Percentiles rank a stretch among this genome's conserved stretches.
Conservation (phyloP, 2,113 vertebrate species). For the Thunnus thynnus region DNA sequence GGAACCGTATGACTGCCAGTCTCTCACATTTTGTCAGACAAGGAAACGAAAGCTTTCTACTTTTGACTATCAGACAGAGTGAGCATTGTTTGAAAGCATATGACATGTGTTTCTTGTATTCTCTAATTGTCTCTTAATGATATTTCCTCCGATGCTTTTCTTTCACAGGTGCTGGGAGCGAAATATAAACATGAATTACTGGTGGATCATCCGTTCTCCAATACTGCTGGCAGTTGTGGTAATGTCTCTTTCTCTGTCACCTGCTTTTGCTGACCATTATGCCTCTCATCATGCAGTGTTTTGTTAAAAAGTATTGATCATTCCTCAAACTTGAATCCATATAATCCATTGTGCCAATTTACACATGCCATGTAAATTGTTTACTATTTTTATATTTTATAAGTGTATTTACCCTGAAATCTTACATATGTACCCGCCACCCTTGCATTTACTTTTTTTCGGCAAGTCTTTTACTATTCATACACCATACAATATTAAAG, state of each 20-base stretch:
- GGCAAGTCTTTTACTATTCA: slow-evolving; percentile 12
- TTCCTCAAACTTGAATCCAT: neutral
- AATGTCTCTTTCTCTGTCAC: slow-evolving; percentile 60
- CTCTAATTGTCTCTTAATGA: slow-evolving; percentile 2
- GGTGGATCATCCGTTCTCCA: slow-evolving; percentile 96
- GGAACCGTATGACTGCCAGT: neutral
- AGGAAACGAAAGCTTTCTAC: neutral
- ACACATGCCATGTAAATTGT: neutral
- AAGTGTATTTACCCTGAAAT: neutral
- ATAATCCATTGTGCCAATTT: too few relatives aligned
- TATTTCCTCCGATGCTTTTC: slow-evolving; percentile 24
- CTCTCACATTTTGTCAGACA: slow-evolving; percentile 3
- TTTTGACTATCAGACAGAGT: neutral
- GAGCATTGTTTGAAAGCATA: neutral
- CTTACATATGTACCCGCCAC: neutral
- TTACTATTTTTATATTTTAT: neutral
- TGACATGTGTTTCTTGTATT: neutral
- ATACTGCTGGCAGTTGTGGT: slow-evolving; percentile 95
- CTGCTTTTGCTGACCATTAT: neutral
- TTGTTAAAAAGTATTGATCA: neutral
- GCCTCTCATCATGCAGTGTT: neutral
- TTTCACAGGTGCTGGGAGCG: slow-evolving; percentile 91
- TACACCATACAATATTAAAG: slow-evolving; percentile 56
- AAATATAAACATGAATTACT: slow-evolving; percentile 94
- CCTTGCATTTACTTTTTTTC: neutral